Evolutionary conservation across 2,888 invertebrate species (phyloP), one percentile per base, ranked within the genome.

Genomic region (Anarsia innoxiella): DNA sequence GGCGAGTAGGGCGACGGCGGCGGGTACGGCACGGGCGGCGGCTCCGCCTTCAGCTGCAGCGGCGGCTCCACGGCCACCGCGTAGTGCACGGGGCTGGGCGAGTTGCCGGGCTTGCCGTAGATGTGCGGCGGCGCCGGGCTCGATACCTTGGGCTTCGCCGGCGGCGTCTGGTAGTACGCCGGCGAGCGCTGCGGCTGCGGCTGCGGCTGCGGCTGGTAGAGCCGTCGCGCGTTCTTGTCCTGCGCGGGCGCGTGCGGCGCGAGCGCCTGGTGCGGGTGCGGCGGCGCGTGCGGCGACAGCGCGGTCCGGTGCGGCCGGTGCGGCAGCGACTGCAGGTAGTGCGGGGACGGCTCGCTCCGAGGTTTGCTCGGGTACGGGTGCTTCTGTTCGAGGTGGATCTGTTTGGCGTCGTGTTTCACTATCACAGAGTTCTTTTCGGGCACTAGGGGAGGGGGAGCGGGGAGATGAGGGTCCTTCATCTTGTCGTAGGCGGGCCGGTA

Each of bases 371-470:
- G 87, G 42, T 88, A 88, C n/a, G 73, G 79, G 41, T 66, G 87
- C 72, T 72, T 88, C 70, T 64, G 87, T 65, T 89, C 89, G 42
- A 89, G 63, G 61, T 88, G 88, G 29, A 84, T 77, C 58, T 88
- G 88, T 66, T 91, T 90, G 36, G 88, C 88, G 58, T 92, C 92
- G 68, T 92, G 92, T 65, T 93, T 92, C 43, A 93, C 93, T 68
- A 93, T 93, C 65, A 93, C 93, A 59, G 91, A 90, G 69, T 88
- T 91, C 69, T 91, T 92, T 69, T 92, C 92, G 53, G 89, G 87
- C 49, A 91, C 83, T 39, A 91, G 73, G 3, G 90, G 89, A 36
- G 91, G 90, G 11, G 90, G 90, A 46, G 90, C 91, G 41, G 89
- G 88, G 38, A 91, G 71, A 48, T 86, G 80, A 62, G 88, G 89